phyloP scores from a whole-genome alignment of 2,113 vertebrate species.

The Sporophila hypoxantha region DNA sequence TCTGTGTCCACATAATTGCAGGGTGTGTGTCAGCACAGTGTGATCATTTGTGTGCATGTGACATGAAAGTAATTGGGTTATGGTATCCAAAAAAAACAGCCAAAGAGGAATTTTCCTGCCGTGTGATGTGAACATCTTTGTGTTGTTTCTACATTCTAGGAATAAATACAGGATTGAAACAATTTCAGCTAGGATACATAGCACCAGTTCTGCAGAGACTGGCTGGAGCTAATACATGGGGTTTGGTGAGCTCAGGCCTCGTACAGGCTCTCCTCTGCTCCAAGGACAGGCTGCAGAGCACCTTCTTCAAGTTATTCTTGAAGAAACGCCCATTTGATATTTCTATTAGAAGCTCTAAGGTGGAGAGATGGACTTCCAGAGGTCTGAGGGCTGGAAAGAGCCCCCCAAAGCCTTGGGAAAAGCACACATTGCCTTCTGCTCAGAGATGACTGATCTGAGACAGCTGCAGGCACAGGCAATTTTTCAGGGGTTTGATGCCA shows the following conservation, averaged over 20 bases:
- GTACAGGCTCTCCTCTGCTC: neutral
- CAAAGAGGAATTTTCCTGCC: neutral
- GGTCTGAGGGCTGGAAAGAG: neutral
- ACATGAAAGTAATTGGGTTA: neutral
- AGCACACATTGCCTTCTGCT: neutral
- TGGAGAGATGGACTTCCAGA: neutral
- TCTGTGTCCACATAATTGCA: neutral
- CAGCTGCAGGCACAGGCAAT: neutral
- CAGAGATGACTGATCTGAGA: neutral
- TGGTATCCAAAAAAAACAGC: neutral
- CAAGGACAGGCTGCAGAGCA: neutral
- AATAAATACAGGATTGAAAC: neutral
- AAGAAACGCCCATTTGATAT: rapidly evolving
- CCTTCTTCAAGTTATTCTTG: neutral
- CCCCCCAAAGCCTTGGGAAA: neutral
- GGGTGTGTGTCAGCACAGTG: neutral
- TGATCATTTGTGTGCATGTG: neutral
- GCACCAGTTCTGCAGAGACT: neutral
- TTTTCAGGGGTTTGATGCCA: neutral
- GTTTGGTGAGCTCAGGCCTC: neutral
- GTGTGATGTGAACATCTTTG: neutral
- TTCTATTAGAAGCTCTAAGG: neutral
- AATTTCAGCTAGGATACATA: neutral
- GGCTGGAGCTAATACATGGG: neutral
- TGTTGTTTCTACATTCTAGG: neutral